Percentiles rank a stretch among this genome's conserved stretches.
phyloP scores from a whole-genome alignment of 2,797 vertebrate genomes.

The Schizothorax lantsangensis region DNA sequence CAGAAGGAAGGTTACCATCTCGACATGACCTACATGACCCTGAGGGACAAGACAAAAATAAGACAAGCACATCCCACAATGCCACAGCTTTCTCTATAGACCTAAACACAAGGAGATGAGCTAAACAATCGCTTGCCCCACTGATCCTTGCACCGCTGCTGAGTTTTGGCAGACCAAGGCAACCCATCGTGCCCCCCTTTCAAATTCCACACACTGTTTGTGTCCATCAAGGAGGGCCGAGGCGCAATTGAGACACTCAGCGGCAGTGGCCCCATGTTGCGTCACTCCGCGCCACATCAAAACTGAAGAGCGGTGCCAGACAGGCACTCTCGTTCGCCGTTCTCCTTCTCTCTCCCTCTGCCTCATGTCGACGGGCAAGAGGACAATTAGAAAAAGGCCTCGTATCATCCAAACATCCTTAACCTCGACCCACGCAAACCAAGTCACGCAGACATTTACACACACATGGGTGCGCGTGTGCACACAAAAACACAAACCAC shows the following conservation, averaged over 20 bases:
- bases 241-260: constrained; percentile 48
- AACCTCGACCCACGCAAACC: constrained; percentile 53
- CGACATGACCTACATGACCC: neutral
- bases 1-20: constrained; percentile 20
- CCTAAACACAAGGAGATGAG: constrained; percentile 51
- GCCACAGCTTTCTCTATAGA: constrained; percentile 51
- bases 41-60: constrained; percentile 58
- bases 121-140: constrained; percentile 61
- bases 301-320: constrained; percentile 35
- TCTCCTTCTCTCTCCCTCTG: constrained; percentile 33
- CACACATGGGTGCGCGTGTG: constrained; percentile 24
- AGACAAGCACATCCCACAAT: constrained; percentile 55
- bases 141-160: constrained; percentile 46
- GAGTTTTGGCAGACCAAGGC: constrained; percentile 59
- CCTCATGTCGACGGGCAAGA: constrained; percentile 45
- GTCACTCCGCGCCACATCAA: constrained; percentile 50
- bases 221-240: constrained; percentile 52
- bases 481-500: constrained; percentile 54
- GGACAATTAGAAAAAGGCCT: constrained; percentile 54
- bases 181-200: constrained; percentile 53
- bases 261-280: constrained; percentile 47
- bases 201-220: constrained; percentile 58
- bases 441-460: constrained; percentile 35
- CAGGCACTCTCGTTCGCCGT: constrained; percentile 23
- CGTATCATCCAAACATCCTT: constrained; percentile 58